A percentile compares a stretch with the other conserved stretches of the same genome.
Evolutionary conservation across 2,113 vertebrate species (phyloP).

Genomic region (Oceanites oceanicus): DNA sequence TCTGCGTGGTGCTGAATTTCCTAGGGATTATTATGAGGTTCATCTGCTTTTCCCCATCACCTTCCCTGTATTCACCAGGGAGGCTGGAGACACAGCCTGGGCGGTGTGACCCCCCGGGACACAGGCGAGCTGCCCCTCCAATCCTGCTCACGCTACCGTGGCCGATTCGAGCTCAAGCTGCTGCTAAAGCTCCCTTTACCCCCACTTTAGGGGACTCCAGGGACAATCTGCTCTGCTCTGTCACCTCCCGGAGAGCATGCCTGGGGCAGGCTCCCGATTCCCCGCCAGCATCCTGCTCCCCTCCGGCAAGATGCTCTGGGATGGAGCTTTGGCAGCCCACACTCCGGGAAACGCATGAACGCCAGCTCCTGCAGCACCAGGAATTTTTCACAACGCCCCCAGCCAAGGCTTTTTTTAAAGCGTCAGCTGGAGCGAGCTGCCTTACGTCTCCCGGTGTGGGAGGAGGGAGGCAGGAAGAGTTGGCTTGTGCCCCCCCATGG

Average conservation of each 20-base stretch:
- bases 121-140: accelerated
- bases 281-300: background rate
- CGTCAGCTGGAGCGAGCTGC: constrained; percentile 46
- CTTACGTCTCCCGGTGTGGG: background rate
- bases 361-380: constrained; percentile 1
- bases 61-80: background rate
- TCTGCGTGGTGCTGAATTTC: accelerated
- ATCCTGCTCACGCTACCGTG: background rate
- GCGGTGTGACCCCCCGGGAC: background rate
- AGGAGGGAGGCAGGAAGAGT: constrained; percentile 9
- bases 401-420: constrained; percentile 42
- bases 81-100: background rate
- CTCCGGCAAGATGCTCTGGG: background rate
- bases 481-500: background rate
- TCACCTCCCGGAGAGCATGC: background rate
- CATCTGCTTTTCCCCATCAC: background rate
- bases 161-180: background rate
- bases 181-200: background rate
- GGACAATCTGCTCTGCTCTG: background rate
- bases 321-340: background rate
- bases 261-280: background rate
- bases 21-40: background rate
- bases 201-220: background rate
- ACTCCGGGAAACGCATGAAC: background rate
- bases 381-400: constrained; percentile 50